Percentiles rank a stretch among this genome's conserved stretches.
These are phyloP conservation scores for Rotaria socialis DNA, from an alignment of 2,888 invertebrate genomes.

Conservation along the genomic window DNA sequence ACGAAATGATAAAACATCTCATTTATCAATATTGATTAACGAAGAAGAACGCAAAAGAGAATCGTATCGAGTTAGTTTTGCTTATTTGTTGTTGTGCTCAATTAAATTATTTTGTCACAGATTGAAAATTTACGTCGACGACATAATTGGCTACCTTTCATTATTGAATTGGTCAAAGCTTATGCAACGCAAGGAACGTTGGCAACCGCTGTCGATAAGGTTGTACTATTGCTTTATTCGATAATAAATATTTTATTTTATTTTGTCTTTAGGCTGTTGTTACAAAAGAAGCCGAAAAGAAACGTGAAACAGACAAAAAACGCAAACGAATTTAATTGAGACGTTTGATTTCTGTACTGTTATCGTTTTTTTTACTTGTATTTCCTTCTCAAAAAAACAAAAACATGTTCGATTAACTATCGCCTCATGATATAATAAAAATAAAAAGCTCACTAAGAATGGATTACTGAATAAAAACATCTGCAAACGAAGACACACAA, in stretches of 20 bases:
- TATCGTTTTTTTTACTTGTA: background rate
- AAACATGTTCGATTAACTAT: background rate
- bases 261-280: background rate
- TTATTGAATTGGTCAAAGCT: conserved; percentile 57
- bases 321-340: background rate
- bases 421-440: background rate
- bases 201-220: background rate
- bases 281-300: conserved; percentile 24
- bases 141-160: conserved; percentile 94
- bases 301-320: conserved; percentile 12
- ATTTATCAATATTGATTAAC: background rate
- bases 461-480: background rate
- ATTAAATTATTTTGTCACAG: background rate
- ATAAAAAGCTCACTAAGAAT: background rate
- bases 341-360: background rate
- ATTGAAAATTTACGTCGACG: conserved; percentile 81
- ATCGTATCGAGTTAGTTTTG: conserved; percentile 4
- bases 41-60: conserved; percentile 32
- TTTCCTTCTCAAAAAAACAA: background rate
- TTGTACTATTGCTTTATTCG: background rate
- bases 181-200: conserved; percentile 42
- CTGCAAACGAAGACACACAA: background rate
- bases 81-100: background rate
- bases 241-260: background rate
- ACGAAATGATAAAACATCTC: background rate